Evolutionary conservation across 2,113 vertebrate genomes (phyloP), one percentile per base, ranked within the genome.

Genomic region (Campylomormyrus tamandua): DNA sequence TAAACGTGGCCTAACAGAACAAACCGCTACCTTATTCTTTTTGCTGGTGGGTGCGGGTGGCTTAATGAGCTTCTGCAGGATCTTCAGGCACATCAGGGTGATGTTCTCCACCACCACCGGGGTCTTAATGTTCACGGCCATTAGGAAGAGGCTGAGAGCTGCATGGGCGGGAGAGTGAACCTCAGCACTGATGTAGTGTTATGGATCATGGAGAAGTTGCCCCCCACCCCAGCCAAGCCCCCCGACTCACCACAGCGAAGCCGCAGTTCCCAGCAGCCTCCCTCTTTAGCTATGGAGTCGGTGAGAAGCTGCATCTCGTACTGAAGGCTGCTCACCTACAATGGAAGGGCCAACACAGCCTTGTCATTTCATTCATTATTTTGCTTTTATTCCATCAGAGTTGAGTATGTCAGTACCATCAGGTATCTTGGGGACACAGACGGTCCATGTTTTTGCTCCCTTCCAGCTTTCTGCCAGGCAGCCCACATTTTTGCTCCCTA

Each of bases 81-180:
- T 99, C 93, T 98, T 96, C 94, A 99, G 95, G 93, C 98, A 99
- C 98, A 99, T 99, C 88, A 99, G 96, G 19, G 98, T 99, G 92
- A 99, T 99, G 94, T 99, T 99, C 91, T 99, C 98, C 87, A 99
- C 98, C n/a, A 99, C 98, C 31, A 99, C 98, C 0, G 98, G 98
- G 0, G 98, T 99, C 95, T 99, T 99, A 90, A 99, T 98, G 93
- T 99, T 99, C 93, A 99, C 98, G 0, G 98, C 98, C 98, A 99
- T 98, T 91, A 99, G 97, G 94, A 99, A 99, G 87, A 99, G 96
- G 91, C 97, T 99, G 90, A 99, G 97, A 5, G 98, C 98, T 99
- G 92, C 0, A 80, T 7, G 49, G 48, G 49, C 5, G 5, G 49
- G 15, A 90, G 11, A 50, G 8, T 48, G 88, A 62, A n/a, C 50